Conservation (phyloP, 2,888 invertebrate species). For the Ornithoptera priamus region DNA sequence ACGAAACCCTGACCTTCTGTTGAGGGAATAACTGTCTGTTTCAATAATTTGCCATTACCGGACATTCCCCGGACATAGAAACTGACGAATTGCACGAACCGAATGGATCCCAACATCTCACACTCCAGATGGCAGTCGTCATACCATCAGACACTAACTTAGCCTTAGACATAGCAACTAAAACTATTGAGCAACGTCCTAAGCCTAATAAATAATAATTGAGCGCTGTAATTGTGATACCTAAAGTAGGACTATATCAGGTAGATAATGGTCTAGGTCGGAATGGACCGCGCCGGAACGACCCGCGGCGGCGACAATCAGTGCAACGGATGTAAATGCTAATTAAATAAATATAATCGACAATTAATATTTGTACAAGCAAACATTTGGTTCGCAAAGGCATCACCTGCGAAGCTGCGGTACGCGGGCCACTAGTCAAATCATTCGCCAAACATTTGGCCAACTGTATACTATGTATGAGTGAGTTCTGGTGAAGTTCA, state of each 20-base stretch:
- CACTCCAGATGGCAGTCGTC: too few relatives aligned
- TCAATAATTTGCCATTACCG: too few relatives aligned
- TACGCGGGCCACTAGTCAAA: too few relatives aligned
- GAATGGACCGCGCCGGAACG: not conserved
- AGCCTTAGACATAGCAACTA: not conserved
- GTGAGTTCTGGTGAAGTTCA: too few relatives aligned
- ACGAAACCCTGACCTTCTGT: too few relatives aligned
- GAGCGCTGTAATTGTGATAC: not conserved
- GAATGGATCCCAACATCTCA: too few relatives aligned
- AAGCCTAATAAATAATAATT: not conserved
- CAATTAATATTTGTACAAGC: conserved; percentile 26
- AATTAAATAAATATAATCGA: conserved; percentile 19
- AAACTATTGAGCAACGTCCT: conserved; percentile 5
- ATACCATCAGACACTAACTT: not conserved
- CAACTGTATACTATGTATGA: too few relatives aligned
- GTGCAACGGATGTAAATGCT: conserved; percentile 2
- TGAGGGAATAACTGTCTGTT: too few relatives aligned
- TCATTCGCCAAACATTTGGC: too few relatives aligned
- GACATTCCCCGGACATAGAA: too few relatives aligned
- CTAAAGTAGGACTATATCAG: conserved; percentile 15
- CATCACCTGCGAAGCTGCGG: too few relatives aligned
- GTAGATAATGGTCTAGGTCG: conserved; percentile 22
- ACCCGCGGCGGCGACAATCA: not conserved
- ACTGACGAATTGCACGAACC: too few relatives aligned
- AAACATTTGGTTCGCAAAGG: conserved; percentile 12